Conservation (phyloP, 2,797 vertebrate species). For the Columba guinea region DNA sequence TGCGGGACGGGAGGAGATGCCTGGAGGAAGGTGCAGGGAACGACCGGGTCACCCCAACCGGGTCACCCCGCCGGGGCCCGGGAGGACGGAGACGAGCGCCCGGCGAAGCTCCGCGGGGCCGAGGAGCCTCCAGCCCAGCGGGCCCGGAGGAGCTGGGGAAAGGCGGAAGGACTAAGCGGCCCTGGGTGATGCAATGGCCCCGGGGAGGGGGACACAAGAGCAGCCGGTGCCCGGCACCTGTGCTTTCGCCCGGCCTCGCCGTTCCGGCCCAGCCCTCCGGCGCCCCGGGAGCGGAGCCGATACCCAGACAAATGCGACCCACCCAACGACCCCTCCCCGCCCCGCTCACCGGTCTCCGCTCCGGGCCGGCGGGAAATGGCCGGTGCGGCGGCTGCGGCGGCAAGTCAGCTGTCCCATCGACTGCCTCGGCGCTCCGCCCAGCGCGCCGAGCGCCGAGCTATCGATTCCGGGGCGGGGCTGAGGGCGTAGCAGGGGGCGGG, state of each 20-base stretch:
- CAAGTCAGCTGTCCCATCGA: not conserved
- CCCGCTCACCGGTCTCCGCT: not conserved
- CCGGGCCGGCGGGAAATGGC: constrained; percentile 11
- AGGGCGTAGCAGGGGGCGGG: not conserved
- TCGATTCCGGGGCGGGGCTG: not conserved
- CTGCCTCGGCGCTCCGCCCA: not conserved
- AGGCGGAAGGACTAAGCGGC: too few species aligned
- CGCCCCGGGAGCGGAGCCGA: not conserved
- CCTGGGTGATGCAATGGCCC: not conserved
- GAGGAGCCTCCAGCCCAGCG: not conserved
- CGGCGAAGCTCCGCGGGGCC: not conserved
- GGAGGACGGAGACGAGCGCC: too few species aligned
- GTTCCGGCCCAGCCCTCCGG: not conserved
- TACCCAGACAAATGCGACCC: too few species aligned
- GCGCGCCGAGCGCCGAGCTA: not conserved
- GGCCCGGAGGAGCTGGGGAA: fast-evolving
- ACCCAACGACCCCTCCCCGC: too few species aligned
- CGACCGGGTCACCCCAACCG: not conserved
- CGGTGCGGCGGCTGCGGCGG: not conserved
- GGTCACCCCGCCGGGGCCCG: not conserved
- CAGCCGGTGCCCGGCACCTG: not conserved
- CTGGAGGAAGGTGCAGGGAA: not conserved
- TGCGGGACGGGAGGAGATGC: not conserved
- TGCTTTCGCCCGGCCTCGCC: not conserved
- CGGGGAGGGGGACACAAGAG: too few species aligned